phyloP scores from a whole-genome alignment of 1,140 invertebrate species.

The Ephestia elutella region DNA sequence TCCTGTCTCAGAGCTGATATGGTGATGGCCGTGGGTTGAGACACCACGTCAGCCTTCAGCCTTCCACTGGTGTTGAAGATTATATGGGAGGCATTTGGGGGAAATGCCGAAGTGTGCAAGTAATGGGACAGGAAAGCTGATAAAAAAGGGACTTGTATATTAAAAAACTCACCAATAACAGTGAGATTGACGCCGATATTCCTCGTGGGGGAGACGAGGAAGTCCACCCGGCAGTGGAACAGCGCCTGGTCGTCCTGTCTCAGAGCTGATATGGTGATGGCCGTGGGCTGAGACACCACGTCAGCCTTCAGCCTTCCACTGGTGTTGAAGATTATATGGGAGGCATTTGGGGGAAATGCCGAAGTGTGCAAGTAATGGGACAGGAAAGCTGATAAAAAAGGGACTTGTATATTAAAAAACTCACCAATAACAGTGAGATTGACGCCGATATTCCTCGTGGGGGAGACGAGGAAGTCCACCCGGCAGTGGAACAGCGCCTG shows the following conservation, averaged over 20 bases:
- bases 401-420: slow-evolving; percentile 25
- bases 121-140: too few relatives aligned
- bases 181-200: slow-evolving; percentile 83
- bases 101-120: too few relatives aligned
- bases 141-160: too few relatives aligned
- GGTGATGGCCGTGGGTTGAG: slow-evolving; percentile 73
- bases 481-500: slow-evolving; percentile 83
- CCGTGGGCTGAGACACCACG: slow-evolving; percentile 71
- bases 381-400: too few relatives aligned
- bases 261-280: slow-evolving; percentile 75
- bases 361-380: too few relatives aligned
- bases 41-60: slow-evolving; percentile 72
- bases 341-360: too few relatives aligned
- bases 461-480: slow-evolving; percentile 83
- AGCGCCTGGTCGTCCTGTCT: slow-evolving; percentile 78
- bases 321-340: slow-evolving; percentile 52
- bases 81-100: too few relatives aligned
- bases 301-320: slow-evolving; percentile 75
- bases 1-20: slow-evolving; percentile 74
- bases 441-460: slow-evolving; percentile 82
- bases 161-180: slow-evolving; percentile 79
- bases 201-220: slow-evolving; percentile 80
- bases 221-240: slow-evolving; percentile 86
- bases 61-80: slow-evolving; percentile 72
- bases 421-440: slow-evolving; percentile 85